These are phyloP conservation scores for Glomeris maerens DNA, from an alignment of 1,140 invertebrate genomes.

Conservation along the genomic window DNA sequence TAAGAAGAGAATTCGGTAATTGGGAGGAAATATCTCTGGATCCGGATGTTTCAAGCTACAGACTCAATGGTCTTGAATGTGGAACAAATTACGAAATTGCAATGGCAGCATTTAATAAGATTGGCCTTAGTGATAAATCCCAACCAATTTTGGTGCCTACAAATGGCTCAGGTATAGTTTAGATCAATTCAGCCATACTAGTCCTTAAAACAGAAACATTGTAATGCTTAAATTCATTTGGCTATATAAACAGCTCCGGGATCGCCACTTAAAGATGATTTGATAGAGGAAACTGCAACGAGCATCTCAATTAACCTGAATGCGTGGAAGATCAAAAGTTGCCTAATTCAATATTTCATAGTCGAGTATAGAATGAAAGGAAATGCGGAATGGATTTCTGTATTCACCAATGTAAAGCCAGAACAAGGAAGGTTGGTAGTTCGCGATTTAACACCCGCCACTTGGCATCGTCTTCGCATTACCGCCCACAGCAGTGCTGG, in stretches of 20 bases:
- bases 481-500: slow-evolving; percentile 87
- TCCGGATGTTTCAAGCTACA: slow-evolving; percentile 14
- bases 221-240: slow-evolving; percentile 64
- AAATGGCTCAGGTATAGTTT: slow-evolving; percentile 8
- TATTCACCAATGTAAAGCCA: slow-evolving; percentile 19
- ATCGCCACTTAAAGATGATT: slow-evolving; percentile 14
- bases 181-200: no score
- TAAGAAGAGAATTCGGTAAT: slow-evolving; percentile 17
- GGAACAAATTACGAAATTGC: slow-evolving; percentile 31
- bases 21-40: slow-evolving; percentile 17
- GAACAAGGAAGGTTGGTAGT: slow-evolving; percentile 11
- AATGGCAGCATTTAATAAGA: slow-evolving; percentile 33
- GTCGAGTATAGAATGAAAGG: slow-evolving; percentile 28
- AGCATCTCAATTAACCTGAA: slow-evolving; percentile 30
- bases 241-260: slow-evolving; percentile 47
- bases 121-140: slow-evolving; percentile 22
- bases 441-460: slow-evolving; percentile 59
- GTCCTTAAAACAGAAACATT: slow-evolving; percentile 68
- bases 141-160: slow-evolving; percentile 17
- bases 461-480: slow-evolving; percentile 68
- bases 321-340: slow-evolving; percentile 30
- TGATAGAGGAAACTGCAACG: slow-evolving; percentile 26
- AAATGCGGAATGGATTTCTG: slow-evolving; percentile 20
- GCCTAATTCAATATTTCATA: slow-evolving; percentile 30
- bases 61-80: slow-evolving; percentile 20